These are phyloP conservation scores for Grallaria varia DNA, from an alignment of 2,113 vertebrate species.

Conservation along the genomic window DNA sequence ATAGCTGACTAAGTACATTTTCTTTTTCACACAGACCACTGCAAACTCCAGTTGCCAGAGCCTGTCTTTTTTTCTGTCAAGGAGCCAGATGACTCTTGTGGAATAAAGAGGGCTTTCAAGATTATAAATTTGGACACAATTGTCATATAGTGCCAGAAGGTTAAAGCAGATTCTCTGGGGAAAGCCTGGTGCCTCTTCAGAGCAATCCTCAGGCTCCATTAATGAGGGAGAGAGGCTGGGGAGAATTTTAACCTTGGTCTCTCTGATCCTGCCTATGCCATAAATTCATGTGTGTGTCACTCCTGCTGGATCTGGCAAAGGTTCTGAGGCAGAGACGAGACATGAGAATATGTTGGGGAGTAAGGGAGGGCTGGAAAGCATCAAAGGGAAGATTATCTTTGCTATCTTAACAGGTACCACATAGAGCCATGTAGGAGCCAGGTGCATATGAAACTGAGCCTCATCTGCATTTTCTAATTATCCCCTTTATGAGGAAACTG, in stretches of 20 bases:
- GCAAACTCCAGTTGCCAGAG: not conserved
- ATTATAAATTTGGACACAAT: conserved; percentile 35
- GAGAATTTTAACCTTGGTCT: conserved; percentile 30
- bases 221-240: not conserved
- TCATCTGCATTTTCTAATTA: not conserved
- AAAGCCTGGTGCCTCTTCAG: conserved; percentile 13
- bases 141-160: conserved; percentile 17
- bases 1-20: conserved; percentile 14
- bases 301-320: not conserved
- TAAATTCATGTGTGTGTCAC: not conserved
- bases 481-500: not conserved
- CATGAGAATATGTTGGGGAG: not conserved
- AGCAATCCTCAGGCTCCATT: not conserved
- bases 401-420: not conserved
- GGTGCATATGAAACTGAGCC: not conserved
- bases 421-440: not conserved
- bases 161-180: not conserved
- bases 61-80: conserved; percentile 32
- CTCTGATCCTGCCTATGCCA: not conserved
- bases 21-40: conserved; percentile 4
- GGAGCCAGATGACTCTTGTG: conserved; percentile 33
- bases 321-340: not conserved
- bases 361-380: not conserved
- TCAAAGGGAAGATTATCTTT: not conserved
- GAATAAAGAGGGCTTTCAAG: conserved; percentile 39